phyloP scores from a whole-genome alignment of 92 coral and sea anemone genomes.

The Zoanthus gigantus region DNA sequence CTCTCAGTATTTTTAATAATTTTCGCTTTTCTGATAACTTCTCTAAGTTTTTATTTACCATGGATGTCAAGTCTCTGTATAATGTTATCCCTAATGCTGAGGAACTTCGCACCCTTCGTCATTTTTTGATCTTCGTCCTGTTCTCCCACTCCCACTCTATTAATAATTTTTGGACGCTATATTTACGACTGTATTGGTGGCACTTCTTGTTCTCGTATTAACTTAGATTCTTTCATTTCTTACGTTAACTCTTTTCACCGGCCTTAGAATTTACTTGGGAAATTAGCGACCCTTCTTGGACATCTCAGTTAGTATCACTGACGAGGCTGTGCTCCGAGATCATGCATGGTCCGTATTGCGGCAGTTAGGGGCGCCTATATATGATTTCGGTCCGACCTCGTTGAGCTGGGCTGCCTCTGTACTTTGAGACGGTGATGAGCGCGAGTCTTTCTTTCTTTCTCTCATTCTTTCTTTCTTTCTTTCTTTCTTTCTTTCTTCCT shows the following conservation, averaged over 20 bases:
- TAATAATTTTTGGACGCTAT: slow-evolving; percentile 39
- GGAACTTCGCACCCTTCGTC: slow-evolving; percentile 56
- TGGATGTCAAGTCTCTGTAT: neutral
- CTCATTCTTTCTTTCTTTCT: too few species aligned
- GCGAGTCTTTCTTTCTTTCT: too few species aligned
- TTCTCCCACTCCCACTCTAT: slow-evolving; percentile 46
- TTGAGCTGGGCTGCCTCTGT: too few species aligned
- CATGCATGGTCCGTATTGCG: neutral
- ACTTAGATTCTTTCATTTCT: slow-evolving; percentile 31
- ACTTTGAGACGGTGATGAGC: too few species aligned
- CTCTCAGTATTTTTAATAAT: slow-evolving; percentile 26
- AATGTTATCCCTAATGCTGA: slow-evolving; percentile 51
- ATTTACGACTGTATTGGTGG: slow-evolving; percentile 51
- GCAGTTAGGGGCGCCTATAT: too few species aligned
- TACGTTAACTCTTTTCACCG: slow-evolving; percentile 52
- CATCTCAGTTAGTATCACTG: too few species aligned
- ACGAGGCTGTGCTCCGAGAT: too few species aligned
- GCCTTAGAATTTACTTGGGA: slow-evolving; percentile 53
- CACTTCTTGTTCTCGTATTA: slow-evolving; percentile 39
- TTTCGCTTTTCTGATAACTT: slow-evolving; percentile 19
- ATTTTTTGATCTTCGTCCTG: slow-evolving; percentile 64
- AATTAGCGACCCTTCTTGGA: slow-evolving; percentile 52
- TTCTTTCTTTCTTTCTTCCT: too few species aligned
- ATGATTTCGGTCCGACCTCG: too few species aligned
- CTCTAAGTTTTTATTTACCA: slow-evolving; percentile 33